A percentile compares a stretch with the other conserved stretches of the same genome.
phyloP scores from a whole-genome alignment of 2,888 invertebrate genomes.

The Apamea crenata region DNA sequence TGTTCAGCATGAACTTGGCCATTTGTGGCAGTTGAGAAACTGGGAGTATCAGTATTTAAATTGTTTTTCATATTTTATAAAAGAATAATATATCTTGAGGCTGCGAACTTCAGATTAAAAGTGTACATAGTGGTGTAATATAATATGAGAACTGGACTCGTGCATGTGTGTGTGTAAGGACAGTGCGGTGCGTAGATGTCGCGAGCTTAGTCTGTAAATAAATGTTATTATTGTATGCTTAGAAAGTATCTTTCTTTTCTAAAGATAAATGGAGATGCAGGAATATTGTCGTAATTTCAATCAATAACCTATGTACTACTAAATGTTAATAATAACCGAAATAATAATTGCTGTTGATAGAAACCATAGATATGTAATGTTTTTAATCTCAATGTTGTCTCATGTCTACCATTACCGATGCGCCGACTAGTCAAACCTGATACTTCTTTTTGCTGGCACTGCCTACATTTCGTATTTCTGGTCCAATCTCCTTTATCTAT shows the following conservation, averaged over 20 bases:
- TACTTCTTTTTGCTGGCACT: slow-evolving; percentile 49
- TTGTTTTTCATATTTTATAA: slow-evolving; percentile 68
- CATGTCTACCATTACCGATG: slow-evolving; percentile 46
- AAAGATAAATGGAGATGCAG: slow-evolving; percentile 71
- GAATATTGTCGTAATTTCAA: slow-evolving; percentile 48
- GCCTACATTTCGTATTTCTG: slow-evolving; percentile 59
- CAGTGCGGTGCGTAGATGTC: slow-evolving; percentile 78
- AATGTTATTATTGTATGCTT: slow-evolving; percentile 83
- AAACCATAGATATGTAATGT: slow-evolving; percentile 48
- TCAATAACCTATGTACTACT: slow-evolving; percentile 35
- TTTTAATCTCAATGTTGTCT: slow-evolving; percentile 49
- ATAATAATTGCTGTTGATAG: slow-evolving; percentile 49
- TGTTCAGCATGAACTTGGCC: slow-evolving; percentile 51
- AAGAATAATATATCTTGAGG: slow-evolving; percentile 72
- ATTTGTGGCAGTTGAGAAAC: slow-evolving; percentile 44
- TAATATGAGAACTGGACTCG: slow-evolving; percentile 68
- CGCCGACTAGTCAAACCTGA: slow-evolving; percentile 55
- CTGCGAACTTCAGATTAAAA: slow-evolving; percentile 66
- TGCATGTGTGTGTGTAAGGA: slow-evolving; percentile 75
- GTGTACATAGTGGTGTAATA: slow-evolving; percentile 75
- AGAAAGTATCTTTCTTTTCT: slow-evolving; percentile 78
- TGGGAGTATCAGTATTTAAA: slow-evolving; percentile 74
- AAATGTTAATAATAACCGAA: slow-evolving; percentile 43
- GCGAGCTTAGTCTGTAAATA: slow-evolving; percentile 87
- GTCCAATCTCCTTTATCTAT: slow-evolving; percentile 73